phyloP scores from a whole-genome alignment of 1,140 invertebrate species.

The Drosophila seguyi region DNA sequence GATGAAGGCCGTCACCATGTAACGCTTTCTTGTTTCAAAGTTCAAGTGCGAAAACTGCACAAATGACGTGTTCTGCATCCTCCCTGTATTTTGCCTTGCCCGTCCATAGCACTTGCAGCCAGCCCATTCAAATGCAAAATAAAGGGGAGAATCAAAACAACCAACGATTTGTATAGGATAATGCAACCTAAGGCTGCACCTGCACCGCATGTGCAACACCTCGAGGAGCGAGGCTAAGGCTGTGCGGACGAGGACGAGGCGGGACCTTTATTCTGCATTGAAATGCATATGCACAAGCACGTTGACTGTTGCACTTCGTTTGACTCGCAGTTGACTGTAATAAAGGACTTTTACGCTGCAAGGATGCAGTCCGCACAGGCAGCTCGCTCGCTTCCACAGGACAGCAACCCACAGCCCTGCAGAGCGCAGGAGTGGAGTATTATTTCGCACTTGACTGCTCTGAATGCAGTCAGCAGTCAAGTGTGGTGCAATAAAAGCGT shows the following conservation, averaged over 20 bases:
- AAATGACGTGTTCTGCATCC: conserved; percentile 57
- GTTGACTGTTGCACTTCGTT: conserved; percentile 75
- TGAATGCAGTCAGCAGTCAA: conserved; percentile 67
- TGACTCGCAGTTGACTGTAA: conserved; percentile 82
- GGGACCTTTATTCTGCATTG: conserved; percentile 27
- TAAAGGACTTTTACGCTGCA: conserved; percentile 79
- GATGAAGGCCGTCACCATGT: conserved; percentile 20
- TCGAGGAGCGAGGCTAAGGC: background rate
- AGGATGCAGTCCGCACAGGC: conserved; percentile 23
- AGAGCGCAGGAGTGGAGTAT: conserved; percentile 28
- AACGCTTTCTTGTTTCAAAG: background rate
- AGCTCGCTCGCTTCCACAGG: conserved; percentile 32
- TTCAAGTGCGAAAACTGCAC: conserved; percentile 72
- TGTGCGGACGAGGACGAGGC: background rate
- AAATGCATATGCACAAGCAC: conserved; percentile 75
- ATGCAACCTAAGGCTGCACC: conserved; percentile 55
- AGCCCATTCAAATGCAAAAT: conserved; percentile 61
- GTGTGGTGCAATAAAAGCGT: conserved; percentile 39
- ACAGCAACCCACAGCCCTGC: background rate
- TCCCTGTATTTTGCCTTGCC: background rate
- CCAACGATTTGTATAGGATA: conserved; percentile 70
- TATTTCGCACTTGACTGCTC: conserved; percentile 75
- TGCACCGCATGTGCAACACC: conserved; percentile 71
- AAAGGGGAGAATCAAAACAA: conserved; percentile 46
- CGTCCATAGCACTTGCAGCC: conserved; percentile 26